Evolutionary conservation across 37 sponge, comb jelly and placozoan species (phyloP), one percentile per base, ranked within the genome.

Genomic region (Hexactinellida sp.): DNA sequence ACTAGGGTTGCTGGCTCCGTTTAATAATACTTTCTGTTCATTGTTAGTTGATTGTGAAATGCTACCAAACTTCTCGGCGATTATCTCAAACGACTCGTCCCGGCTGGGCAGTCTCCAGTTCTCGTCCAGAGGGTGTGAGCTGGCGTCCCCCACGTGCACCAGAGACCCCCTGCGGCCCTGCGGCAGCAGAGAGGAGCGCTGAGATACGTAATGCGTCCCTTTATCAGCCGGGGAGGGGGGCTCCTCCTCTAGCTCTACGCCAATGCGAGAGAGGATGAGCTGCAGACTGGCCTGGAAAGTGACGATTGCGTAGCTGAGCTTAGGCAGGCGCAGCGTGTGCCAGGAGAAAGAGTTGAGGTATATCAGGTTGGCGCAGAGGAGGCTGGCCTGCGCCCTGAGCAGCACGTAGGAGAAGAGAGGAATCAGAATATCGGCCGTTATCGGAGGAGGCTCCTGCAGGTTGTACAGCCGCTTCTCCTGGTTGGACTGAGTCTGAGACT

Each of bases 301-400:
- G 25, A 63, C 76, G 19, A 63, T 28, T 3, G 76, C 76, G 34
- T 63, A 63, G 76, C 76, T 63, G 76, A 63, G 76, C 76, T 63
- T 63, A 63, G 76, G 76, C 19, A 63, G 21, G 34, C 30, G 76
- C 34, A 63, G 13, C 3, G 76, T 63, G 76, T 63, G 76, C 76
- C 21, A 63, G 21, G 76, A 63, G 34, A 63, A 63, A 21, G 76
- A 63, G 34, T 63, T 63, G 32, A 63, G 76, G 34, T 63, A 63
- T 7, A 63, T 21, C 5, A 63, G 76, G 76, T 63, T 63, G 13
- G 76, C 76, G 34, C 76, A 63, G 3, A 63, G 34, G 19, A 63
- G 34, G 21, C 76, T n/a, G 5, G 34, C 76, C 76, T 63, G 76
- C 3, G 76, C 76, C 5, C 76, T 23, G 3, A 63, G 34, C 76